A percentile compares a stretch with the other conserved stretches of the same genome.
phyloP scores from a whole-genome alignment of 2,113 vertebrate species.

The Atrichornis clamosus region DNA sequence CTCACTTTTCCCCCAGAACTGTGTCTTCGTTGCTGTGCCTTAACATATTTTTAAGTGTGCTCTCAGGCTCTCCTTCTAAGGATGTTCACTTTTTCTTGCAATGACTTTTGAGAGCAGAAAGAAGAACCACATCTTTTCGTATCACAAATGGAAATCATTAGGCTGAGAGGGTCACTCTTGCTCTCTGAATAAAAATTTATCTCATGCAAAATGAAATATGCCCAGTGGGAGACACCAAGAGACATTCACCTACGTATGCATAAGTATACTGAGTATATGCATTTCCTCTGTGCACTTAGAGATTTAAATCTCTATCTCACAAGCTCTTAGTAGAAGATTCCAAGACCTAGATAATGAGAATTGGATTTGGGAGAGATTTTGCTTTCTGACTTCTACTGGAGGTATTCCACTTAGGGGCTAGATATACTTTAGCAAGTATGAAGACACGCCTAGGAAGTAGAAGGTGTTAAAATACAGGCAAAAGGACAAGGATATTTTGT shows the following conservation, averaged over 20 bases:
- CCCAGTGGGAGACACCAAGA: not conserved
- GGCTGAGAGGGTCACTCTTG: not conserved
- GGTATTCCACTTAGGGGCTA: not conserved
- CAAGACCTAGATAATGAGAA: not conserved
- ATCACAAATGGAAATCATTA: not conserved
- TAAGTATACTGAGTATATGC: not conserved
- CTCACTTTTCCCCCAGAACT: not conserved
- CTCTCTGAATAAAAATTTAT: not conserved
- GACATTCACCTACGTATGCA: not conserved
- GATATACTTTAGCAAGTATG: not conserved
- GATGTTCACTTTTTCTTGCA: not conserved
- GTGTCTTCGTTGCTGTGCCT: not conserved
- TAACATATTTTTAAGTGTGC: not conserved
- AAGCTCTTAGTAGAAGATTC: not conserved
- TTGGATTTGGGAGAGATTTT: not conserved
- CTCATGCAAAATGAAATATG: not conserved
- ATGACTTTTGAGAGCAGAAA: not conserved
- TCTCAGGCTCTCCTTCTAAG: not conserved
- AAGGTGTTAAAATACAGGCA: not conserved
- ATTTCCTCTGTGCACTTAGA: not conserved
- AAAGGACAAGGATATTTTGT: not conserved
- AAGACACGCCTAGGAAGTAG: not conserved
- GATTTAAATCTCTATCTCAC: not conserved
- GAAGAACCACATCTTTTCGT: not conserved
- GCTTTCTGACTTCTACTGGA: not conserved